Percentiles rank a stretch among this genome's conserved stretches.
These are phyloP conservation scores for Conchocele bisecta DNA, from an alignment of 2,888 invertebrate genomes.

Conservation along the genomic window DNA sequence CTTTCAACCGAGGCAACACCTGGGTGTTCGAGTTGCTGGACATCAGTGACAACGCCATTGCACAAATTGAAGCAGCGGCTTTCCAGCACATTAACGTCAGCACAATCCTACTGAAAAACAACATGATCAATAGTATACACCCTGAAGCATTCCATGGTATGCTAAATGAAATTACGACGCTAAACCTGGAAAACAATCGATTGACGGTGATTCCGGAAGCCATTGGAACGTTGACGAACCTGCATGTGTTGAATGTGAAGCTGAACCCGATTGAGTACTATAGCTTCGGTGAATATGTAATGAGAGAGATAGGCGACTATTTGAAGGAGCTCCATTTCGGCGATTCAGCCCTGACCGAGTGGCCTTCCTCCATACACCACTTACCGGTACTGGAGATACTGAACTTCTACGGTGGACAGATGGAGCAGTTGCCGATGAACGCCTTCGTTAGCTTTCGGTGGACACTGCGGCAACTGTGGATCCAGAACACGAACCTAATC, in stretches of 20 bases:
- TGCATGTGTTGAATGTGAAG: conserved; percentile 41
- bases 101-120: conserved; percentile 40
- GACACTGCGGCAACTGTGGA: conserved; percentile 46
- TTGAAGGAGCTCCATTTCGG: conserved; percentile 59
- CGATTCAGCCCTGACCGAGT: conserved; percentile 20
- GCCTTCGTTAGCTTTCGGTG: conserved; percentile 60
- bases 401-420: conserved; percentile 47
- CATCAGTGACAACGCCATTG: conserved; percentile 30
- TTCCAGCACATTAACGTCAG: conserved; percentile 48
- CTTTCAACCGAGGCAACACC: conserved; percentile 4
- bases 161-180: conserved; percentile 18
- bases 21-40: conserved; percentile 31
- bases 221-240: conserved; percentile 29
- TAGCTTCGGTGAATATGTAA: conserved; percentile 28
- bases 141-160: conserved; percentile 42
- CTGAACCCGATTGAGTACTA: conserved; percentile 38
- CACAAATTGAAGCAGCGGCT: conserved; percentile 9
- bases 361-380: conserved; percentile 56
- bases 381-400: conserved; percentile 41
- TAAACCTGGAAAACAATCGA: conserved; percentile 46
- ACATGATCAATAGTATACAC: conserved; percentile 35
- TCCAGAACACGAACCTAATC: conserved; percentile 49
- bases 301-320: conserved; percentile 52
- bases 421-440: conserved; percentile 41
- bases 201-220: conserved; percentile 23